Conservation (phyloP, 2,797 vertebrate species). For the Rhinatrema bivittatum region DNA sequence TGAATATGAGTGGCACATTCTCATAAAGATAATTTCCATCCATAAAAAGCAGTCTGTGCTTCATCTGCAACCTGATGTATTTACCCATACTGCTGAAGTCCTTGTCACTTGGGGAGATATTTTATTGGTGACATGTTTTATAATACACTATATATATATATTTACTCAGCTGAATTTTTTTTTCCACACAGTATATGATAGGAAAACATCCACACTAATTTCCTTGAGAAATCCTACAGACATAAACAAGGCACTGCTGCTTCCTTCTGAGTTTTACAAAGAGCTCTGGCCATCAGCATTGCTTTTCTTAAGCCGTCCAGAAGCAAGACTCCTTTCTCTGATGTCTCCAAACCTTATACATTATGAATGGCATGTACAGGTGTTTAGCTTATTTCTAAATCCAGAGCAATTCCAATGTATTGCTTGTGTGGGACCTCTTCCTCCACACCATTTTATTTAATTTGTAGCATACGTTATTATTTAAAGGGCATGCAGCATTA, state of each 20-base stretch:
- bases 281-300: not conserved
- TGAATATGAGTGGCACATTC: conserved; percentile 17
- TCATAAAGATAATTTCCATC: conserved; percentile 19
- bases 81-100: conserved; percentile 30
- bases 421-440: too few relatives aligned
- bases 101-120: conserved; percentile 13
- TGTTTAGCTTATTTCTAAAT: too few relatives aligned
- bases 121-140: conserved; percentile 48
- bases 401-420: too few relatives aligned
- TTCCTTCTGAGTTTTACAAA: conserved; percentile 11
- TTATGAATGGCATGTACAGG: too few relatives aligned
- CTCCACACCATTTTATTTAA: too few relatives aligned
- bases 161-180: too few relatives aligned
- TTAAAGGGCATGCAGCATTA: too few relatives aligned
- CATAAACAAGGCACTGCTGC: not conserved
- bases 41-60: conserved; percentile 23
- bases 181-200: too few relatives aligned
- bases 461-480: too few relatives aligned
- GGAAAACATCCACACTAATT: too few relatives aligned
- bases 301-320: not conserved
- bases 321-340: too few relatives aligned
- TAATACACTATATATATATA: conserved; percentile 19
- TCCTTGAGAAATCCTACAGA: not conserved
- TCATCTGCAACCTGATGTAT: conserved; percentile 15
- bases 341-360: too few relatives aligned